Base-by-base conservation (phyloP, 2,797 vertebrate species). In the Gastrophryne carolinensis region DNA sequence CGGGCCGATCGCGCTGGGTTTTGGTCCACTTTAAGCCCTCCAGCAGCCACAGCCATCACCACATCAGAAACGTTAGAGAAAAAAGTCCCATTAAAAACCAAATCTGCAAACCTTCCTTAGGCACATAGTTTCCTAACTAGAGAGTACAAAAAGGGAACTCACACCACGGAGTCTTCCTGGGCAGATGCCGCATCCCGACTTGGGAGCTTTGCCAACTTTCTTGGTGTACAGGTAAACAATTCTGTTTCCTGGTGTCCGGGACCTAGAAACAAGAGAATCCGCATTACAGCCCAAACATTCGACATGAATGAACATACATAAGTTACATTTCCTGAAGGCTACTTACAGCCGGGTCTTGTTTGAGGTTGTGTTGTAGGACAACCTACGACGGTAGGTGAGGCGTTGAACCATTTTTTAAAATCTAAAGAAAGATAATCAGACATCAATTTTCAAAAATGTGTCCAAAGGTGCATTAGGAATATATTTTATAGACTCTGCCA, bases 281-380 rank as follows among this genome's bases (percentile, higher is more conserved):
- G 5, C 29, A 44, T 70, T 2, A 39, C 5, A 13, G 9, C 6
- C n/a, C 30, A 1, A 0, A 13, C 6, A 27, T 7, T 4, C 2
- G 4, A 11, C 5, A 72, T 13, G 7, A 41, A 34, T 12, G 17
- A 5, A 34, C 7, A 24, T 13, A 39, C 15, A 21, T 1, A n/a
- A 24, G 60, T 17, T 5, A n/a, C 15, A 5, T 4, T 4, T n/a
- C n/a, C n/a, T n/a, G n/a, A 34, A 1, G 19, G 24, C 17, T 58
- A 93, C 98, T 96, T 84, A 99, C 97, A 99, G 92, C 73, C 98
- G 94, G 68, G 96, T 99, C 83, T 98, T 98, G 91, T 99, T 99
- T 61, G 98, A 99, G 79, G 95, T 91, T 39, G 97, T 99, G 81
- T 99, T 99, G 93, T 99, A 99, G 94, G 97, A 99, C 79, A 99